Evolutionary conservation across 2,797 vertebrate genomes (phyloP).

Genomic region (Echiichthys vipera): DNA sequence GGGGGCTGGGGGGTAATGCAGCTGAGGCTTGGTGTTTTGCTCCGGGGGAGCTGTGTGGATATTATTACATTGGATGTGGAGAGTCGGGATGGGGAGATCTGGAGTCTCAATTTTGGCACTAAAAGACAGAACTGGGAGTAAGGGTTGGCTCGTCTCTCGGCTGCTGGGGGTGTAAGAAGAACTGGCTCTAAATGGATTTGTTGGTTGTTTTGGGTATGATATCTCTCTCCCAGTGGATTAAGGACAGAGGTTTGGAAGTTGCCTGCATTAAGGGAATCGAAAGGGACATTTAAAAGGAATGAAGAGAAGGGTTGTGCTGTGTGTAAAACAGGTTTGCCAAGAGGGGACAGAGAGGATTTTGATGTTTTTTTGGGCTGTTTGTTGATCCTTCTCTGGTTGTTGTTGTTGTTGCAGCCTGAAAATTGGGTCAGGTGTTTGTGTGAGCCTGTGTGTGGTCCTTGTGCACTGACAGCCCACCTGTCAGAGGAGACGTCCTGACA

Average conservation of each 20-base stretch:
- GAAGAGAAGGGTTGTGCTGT: slow-evolving; percentile 8
- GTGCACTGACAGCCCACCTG: slow-evolving; percentile 40
- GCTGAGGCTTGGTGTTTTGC: slow-evolving; percentile 42
- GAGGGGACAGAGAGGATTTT: slow-evolving; percentile 45
- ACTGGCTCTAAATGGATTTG: slow-evolving; percentile 24
- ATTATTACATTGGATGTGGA: slow-evolving; percentile 20
- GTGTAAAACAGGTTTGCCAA: slow-evolving; percentile 47
- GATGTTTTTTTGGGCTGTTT: slow-evolving; percentile 31
- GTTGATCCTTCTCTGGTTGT: slow-evolving; percentile 39
- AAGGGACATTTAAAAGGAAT: slow-evolving; percentile 4
- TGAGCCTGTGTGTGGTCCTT: slow-evolving; percentile 3
- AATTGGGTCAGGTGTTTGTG: slow-evolving; percentile 73
- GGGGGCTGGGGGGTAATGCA: slow-evolving; percentile 24
- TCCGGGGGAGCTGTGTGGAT: slow-evolving; percentile 19
- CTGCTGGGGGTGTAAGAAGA: slow-evolving; percentile 1
- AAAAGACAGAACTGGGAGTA: slow-evolving; percentile 16
- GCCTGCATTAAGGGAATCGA: not conserved
- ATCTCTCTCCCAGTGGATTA: slow-evolving; percentile 33
- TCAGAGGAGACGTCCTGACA: slow-evolving; percentile 51
- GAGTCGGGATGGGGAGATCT: not conserved
- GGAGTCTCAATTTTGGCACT: slow-evolving; percentile 11
- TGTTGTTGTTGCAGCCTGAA: slow-evolving; percentile 46
- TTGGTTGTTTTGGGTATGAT: slow-evolving; percentile 25
- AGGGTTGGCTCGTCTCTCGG: slow-evolving; percentile 13
- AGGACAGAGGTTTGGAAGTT: slow-evolving; percentile 9